These are phyloP conservation scores for Hyles lineata DNA, from an alignment of 2,888 invertebrate species.

Conservation along the genomic window DNA sequence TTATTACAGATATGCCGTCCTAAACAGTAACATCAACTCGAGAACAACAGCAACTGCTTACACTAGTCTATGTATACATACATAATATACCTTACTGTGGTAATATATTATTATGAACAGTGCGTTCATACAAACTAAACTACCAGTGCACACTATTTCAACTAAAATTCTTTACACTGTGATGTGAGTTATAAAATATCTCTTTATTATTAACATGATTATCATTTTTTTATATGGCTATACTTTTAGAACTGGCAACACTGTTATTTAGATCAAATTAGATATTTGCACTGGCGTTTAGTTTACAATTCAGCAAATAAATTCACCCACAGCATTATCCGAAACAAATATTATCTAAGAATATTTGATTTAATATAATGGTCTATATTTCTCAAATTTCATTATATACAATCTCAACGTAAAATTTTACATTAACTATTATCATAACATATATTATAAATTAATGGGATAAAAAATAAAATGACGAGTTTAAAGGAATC, in stretches of 20 bases:
- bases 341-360: conserved; percentile 23
- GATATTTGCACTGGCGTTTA: conserved; percentile 23
- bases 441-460: conserved; percentile 50
- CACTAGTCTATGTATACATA: conserved; percentile 60
- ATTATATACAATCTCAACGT: conserved; percentile 51
- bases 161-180: background rate
- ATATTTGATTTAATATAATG: conserved; percentile 24
- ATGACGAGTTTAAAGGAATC: conserved; percentile 36
- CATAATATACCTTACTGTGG: conserved; percentile 37
- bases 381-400: conserved; percentile 19
- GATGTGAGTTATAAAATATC: background rate
- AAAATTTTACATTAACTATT: conserved; percentile 46
- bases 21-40: conserved; percentile 77
- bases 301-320: conserved; percentile 23
- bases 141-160: conserved; percentile 22
- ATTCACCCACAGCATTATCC: conserved; percentile 15
- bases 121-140: conserved; percentile 42
- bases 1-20: conserved; percentile 83
- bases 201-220: background rate
- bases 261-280: background rate
- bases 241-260: conserved; percentile 12
- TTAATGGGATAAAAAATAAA: conserved; percentile 46
- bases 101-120: conserved; percentile 43
- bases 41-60: conserved; percentile 76
- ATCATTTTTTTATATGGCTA: background rate